phyloP scores from a whole-genome alignment of 64 coral and sea anemone species.

The Montipora efflorescens region DNA sequence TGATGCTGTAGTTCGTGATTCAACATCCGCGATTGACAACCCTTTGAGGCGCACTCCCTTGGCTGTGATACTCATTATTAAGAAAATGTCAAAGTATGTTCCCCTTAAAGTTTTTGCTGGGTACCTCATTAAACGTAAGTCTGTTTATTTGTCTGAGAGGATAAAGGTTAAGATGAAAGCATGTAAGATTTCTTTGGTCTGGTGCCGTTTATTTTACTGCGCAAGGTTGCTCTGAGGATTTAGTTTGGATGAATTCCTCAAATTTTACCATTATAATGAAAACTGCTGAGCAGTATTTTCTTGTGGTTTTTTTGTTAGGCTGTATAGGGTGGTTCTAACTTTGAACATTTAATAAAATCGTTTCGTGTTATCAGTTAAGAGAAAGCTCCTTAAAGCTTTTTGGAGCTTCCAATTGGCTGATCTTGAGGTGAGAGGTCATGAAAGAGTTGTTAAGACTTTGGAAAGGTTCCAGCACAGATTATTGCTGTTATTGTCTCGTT shows the following conservation, averaged over 20 bases:
- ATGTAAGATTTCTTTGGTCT: neutral
- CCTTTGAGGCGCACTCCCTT: too few species aligned
- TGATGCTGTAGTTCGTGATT: neutral
- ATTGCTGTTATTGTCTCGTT: neutral
- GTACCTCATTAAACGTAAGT: too few species aligned
- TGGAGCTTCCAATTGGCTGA: neutral
- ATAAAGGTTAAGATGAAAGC: neutral
- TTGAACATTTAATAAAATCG: neutral
- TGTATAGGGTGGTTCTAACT: neutral
- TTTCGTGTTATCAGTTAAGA: neutral
- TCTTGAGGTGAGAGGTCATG: neutral
- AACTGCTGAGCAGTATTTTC: slow-evolving; percentile 2
- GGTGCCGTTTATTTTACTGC: neutral
- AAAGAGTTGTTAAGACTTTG: neutral
- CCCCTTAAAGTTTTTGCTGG: too few species aligned
- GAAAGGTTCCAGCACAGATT: slow-evolving; percentile 2
- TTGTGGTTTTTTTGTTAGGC: neutral
- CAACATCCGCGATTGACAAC: too few species aligned
- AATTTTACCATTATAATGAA: neutral
- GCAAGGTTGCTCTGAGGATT: neutral
- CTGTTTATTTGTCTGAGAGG: neutral
- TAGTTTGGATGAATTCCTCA: neutral
- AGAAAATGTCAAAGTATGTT: too few species aligned
- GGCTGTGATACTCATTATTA: too few species aligned
- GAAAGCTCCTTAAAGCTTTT: neutral